Conservation (phyloP, 2,113 vertebrate genomes). For the Garra rufa region DNA sequence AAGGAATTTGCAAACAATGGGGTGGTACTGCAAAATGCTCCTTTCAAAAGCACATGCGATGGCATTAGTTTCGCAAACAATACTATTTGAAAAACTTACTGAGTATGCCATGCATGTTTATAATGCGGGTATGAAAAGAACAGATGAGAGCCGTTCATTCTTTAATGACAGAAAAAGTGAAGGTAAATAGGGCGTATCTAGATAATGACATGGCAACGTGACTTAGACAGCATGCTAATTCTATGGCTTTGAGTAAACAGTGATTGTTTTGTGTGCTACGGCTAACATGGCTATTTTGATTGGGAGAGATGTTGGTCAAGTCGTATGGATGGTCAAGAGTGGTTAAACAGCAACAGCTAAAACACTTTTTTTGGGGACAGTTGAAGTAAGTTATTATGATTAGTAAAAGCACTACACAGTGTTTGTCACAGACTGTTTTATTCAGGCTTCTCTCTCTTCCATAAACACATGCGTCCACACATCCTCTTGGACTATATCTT, state of each 20-base stretch:
- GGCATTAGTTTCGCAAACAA: slow-evolving; percentile 11
- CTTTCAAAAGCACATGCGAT: background rate
- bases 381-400: background rate
- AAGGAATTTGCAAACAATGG: slow-evolving; percentile 13
- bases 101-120: slow-evolving; percentile 5
- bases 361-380: background rate
- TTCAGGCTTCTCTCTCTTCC: slow-evolving; percentile 13
- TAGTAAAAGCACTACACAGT: background rate
- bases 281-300: background rate
- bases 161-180: background rate
- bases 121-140: slow-evolving; percentile 3
- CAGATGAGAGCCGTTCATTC: background rate
- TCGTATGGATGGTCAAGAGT: background rate
- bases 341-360: background rate
- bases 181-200: background rate
- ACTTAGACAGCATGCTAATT: background rate
- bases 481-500: slow-evolving; percentile 17
- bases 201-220: background rate
- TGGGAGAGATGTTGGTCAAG: background rate
- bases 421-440: background rate
- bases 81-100: background rate
- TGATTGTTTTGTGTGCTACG: slow-evolving; percentile 1
- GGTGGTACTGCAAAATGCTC: background rate
- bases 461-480: slow-evolving; percentile 22
- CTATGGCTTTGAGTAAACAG: slow-evolving; percentile 1